These are phyloP conservation scores for Pristionchus pacificus DNA, from an alignment of 1,140 invertebrate genomes.

Conservation along the genomic window DNA sequence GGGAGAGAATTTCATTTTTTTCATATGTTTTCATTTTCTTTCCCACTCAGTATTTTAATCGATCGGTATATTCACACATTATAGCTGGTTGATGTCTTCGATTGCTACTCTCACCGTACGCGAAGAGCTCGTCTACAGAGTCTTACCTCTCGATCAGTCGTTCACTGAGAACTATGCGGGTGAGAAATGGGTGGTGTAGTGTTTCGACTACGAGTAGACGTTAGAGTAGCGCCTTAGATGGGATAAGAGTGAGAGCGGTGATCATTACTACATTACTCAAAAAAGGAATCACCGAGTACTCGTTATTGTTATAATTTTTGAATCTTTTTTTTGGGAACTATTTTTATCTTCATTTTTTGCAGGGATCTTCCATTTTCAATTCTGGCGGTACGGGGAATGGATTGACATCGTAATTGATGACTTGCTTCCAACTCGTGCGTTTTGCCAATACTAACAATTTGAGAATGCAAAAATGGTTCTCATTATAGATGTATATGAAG, in stretches of 20 bases:
- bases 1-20: not conserved
- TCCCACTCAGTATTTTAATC: too few relatives aligned
- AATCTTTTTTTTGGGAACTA: not conserved
- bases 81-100: not conserved
- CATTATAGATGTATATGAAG: slow-evolving; percentile 62
- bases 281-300: too few relatives aligned
- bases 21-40: too few relatives aligned
- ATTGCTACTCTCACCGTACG: slow-evolving; percentile 65
- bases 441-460: not conserved
- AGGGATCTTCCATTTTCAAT: slow-evolving; percentile 80
- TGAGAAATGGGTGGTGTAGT: slow-evolving; percentile 36
- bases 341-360: slow-evolving; percentile 3
- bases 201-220: too few relatives aligned
- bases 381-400: slow-evolving; percentile 94
- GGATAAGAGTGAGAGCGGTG: too few relatives aligned
- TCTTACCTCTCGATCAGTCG: slow-evolving; percentile 64
- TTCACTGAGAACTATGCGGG: slow-evolving; percentile 62
- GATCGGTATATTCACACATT: too few relatives aligned
- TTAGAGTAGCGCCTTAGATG: too few relatives aligned
- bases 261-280: slow-evolving; percentile 6
- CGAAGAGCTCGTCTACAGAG: slow-evolving; percentile 68
- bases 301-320: too few relatives aligned
- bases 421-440: slow-evolving; percentile 72
- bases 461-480: not conserved
- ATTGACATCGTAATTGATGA: slow-evolving; percentile 92